Conservation (phyloP, 2,113 vertebrate genomes). For the Etheostoma cragini region DNA sequence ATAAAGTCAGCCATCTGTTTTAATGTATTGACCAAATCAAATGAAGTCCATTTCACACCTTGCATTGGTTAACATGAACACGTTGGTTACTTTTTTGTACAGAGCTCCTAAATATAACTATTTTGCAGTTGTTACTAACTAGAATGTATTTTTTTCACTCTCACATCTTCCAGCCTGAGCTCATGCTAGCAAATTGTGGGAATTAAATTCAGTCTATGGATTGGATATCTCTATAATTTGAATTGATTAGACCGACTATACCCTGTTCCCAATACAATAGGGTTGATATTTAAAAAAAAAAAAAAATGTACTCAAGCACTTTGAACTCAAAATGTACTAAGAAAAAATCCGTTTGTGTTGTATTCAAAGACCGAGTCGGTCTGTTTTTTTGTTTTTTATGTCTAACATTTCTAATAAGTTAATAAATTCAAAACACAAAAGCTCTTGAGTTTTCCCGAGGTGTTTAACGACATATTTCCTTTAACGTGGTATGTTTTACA, state of each 20-base stretch:
- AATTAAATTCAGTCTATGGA: slow-evolving; percentile 22
- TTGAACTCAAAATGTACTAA: slow-evolving; percentile 68
- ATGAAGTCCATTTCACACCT: slow-evolving; percentile 59
- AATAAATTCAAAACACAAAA: slow-evolving; percentile 10
- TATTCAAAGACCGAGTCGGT: slow-evolving; percentile 18
- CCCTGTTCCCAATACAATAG: slow-evolving; percentile 12
- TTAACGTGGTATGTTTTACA: slow-evolving; percentile 61
- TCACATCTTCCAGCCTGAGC: slow-evolving; percentile 11
- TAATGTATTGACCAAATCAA: slow-evolving; percentile 79
- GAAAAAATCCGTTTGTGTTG: slow-evolving; percentile 27
- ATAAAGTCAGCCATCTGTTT: slow-evolving; percentile 70
- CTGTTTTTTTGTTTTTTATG: slow-evolving; percentile 19
- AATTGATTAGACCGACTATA: slow-evolving; percentile 40
- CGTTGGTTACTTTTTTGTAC: slow-evolving; percentile 54
- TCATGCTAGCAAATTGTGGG: not conserved
- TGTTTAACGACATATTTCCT: slow-evolving; percentile 32
- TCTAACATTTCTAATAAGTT: slow-evolving; percentile 53
- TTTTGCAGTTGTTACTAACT: slow-evolving; percentile 58
- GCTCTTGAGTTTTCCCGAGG: not conserved
- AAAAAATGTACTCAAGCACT: slow-evolving; percentile 67
- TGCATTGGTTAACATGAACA: slow-evolving; percentile 44
- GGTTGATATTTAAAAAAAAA: slow-evolving; percentile 42
- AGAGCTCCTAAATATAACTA: slow-evolving; percentile 60
- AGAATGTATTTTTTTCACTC: slow-evolving; percentile 58
- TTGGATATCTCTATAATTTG: slow-evolving; percentile 40